These are phyloP conservation scores for Boloria selene DNA, from an alignment of 2,888 invertebrate species.

Conservation along the genomic window DNA sequence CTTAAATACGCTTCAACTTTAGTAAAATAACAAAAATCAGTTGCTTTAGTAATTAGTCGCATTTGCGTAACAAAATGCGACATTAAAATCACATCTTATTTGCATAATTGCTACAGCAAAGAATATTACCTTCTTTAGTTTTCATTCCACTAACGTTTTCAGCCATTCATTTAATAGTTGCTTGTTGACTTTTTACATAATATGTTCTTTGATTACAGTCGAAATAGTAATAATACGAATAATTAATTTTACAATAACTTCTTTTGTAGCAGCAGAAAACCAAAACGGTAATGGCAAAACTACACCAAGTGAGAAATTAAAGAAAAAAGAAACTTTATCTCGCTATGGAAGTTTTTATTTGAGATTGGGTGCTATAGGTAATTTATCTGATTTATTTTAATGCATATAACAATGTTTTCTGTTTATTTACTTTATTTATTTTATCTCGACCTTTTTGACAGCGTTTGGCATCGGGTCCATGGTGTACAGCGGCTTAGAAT, in stretches of 20 bases:
- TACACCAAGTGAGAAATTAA: constrained; percentile 62
- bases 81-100: constrained; percentile 81
- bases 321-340: constrained; percentile 68
- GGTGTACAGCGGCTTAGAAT: constrained; percentile 87
- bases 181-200: constrained; percentile 47
- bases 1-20: constrained; percentile 22
- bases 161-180: constrained; percentile 64
- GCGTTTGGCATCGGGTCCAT: constrained; percentile 85
- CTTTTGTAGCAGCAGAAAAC: constrained; percentile 58
- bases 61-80: constrained; percentile 79
- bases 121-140: constrained; percentile 73
- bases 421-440: not conserved
- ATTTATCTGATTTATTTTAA: constrained; percentile 38
- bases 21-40: constrained; percentile 42
- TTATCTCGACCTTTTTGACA: constrained; percentile 45
- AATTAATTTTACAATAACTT: not conserved
- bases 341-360: constrained; percentile 94
- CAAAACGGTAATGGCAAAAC: constrained; percentile 61
- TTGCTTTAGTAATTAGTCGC: constrained; percentile 66
- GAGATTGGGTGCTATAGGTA: constrained; percentile 91
- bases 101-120: constrained; percentile 76
- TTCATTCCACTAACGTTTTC: constrained; percentile 69
- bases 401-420: not conserved
- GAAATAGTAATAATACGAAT: constrained; percentile 10
- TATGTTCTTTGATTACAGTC: constrained; percentile 40